Base-by-base conservation (phyloP, 2,797 vertebrate species). In the Aratinga solstitialis region DNA sequence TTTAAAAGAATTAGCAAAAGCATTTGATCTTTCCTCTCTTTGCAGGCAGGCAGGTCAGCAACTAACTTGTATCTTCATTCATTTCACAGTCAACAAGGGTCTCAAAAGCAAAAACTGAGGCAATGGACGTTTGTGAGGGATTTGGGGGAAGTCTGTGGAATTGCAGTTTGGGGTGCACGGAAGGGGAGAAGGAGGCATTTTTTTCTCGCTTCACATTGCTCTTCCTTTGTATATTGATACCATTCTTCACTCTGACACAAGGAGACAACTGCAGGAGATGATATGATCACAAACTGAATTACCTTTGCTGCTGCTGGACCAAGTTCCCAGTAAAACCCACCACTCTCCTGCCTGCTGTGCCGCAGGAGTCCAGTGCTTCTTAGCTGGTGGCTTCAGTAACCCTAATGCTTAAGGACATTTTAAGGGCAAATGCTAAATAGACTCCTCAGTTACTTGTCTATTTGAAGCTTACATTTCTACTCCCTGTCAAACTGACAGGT, bases 271-370 rank as follows among this genome's bases (percentile, higher is more conserved):
- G 91, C 65, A 89, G 83, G 59, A 72, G 89, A 83, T 82, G 72
- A 54, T 89, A 66, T 48, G 81, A 92, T 16, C 54, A 94, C 34
- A 74, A 95, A 89, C 72, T 96, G 96, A 97, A 96, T 76, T 91
- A 76, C 92, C 93, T 97, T 97, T 93, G 76, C 93, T 97, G 95
- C 94, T 97, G 96, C 96, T 97, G 97, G 96, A 97, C 97, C 97
- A 97, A 93, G 94, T 96, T 97, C 88, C 96, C 62, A 75, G 20
- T 15, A 54, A 81, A 95, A 77, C 62, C 91, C 84, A 4, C 90
- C 84, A 4, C 36, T 11, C 90, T 90, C 81, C 92, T 95, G 93
- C 87, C 80, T 19, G 48, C 79, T 67, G 58, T 1, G 3, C 53
- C 13, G 56, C 86, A 36, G 96, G 93, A 95, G 90, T 54, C 80